Conservation (phyloP, 1,140 invertebrate species). For the Brachionus sp. region DNA sequence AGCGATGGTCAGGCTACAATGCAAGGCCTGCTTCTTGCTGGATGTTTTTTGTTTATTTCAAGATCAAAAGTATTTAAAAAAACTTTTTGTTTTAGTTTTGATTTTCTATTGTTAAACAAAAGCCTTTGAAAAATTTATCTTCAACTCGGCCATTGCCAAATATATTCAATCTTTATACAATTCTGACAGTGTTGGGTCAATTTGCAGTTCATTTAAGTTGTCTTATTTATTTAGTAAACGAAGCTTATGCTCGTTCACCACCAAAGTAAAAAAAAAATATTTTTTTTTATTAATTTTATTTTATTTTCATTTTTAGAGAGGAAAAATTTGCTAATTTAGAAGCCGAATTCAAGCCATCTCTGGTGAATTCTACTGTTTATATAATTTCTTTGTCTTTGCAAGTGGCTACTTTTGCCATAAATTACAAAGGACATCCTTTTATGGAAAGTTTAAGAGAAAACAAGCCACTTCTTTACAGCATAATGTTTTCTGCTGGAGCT, state of each 20-base stretch:
- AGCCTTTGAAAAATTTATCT: conserved; percentile 88
- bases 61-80: conserved; percentile 76
- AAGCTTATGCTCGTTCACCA: conserved; percentile 51
- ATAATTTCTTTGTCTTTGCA: conserved; percentile 95
- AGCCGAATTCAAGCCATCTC: conserved; percentile 81
- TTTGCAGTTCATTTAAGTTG: conserved; percentile 90
- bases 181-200: conserved; percentile 88
- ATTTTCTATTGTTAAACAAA: conserved; percentile 53
- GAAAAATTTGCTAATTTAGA: conserved; percentile 69
- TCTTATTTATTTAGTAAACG: conserved; percentile 77
- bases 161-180: conserved; percentile 96
- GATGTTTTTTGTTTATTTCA: conserved; percentile 96
- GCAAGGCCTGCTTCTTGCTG: conserved; percentile 81
- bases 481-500: conserved; percentile 69
- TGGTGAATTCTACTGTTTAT: conserved; percentile 96
- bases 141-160: conserved; percentile 91
- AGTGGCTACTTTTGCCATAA: conserved; percentile 95
- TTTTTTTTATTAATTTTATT: conserved; percentile 7
- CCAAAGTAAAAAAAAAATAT: conserved; percentile 17
- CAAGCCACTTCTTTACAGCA: conserved; percentile 82
- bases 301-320: conserved; percentile 45
- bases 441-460: conserved; percentile 94
- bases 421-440: conserved; percentile 97
- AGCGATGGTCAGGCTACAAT: conserved; percentile 94
- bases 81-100: not conserved